Percentiles rank a stretch among this genome's conserved stretches.
Conservation (phyloP, 2,113 vertebrate genomes). For the Cinclus mexicanus region DNA sequence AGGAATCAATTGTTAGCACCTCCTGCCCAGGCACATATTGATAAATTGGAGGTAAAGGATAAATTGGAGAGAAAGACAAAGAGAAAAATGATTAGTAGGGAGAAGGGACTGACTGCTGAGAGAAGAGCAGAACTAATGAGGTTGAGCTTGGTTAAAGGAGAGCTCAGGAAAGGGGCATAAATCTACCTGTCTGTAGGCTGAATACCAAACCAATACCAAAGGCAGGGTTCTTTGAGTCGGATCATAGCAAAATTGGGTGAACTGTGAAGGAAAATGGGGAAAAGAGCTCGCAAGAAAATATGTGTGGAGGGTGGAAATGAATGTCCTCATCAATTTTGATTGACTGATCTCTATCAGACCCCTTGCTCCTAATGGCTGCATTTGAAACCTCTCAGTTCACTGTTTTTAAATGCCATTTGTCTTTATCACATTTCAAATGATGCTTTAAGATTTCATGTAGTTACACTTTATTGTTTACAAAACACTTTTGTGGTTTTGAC, state of each 20-base stretch:
- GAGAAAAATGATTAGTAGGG: neutral
- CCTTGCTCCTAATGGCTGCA: rapidly evolving
- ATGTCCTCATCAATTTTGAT: neutral
- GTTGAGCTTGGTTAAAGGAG: neutral
- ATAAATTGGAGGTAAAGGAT: neutral
- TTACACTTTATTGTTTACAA: neutral
- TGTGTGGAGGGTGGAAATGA: neutral
- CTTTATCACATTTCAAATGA: neutral
- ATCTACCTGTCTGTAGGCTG: neutral
- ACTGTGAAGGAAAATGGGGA: neutral
- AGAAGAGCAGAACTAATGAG: neutral
- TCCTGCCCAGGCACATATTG: neutral
- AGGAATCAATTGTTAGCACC: neutral
- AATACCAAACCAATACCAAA: neutral
- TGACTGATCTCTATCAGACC: neutral
- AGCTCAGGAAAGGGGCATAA: neutral
- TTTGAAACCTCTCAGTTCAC: neutral
- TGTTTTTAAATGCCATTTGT: neutral
- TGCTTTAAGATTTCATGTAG: neutral
- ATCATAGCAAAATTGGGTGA: neutral
- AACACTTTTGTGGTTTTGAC: neutral
- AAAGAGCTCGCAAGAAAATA: neutral
- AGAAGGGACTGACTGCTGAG: neutral
- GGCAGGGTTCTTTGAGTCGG: neutral
- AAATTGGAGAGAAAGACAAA: neutral